Evolutionary conservation across 1,140 invertebrate genomes (phyloP).

Genomic region (Nylanderia fulva): DNA sequence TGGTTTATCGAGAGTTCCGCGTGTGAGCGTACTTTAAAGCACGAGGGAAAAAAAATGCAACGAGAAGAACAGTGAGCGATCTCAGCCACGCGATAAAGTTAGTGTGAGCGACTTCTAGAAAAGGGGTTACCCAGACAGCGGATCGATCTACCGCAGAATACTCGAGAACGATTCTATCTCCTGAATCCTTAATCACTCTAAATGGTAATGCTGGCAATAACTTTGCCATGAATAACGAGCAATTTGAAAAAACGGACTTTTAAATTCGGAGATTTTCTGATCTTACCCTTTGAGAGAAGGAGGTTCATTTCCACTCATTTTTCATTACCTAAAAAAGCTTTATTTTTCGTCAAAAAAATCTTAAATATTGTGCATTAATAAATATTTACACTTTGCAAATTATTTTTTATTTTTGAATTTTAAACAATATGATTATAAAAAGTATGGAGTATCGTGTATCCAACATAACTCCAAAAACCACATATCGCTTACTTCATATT

Average conservation of each 20-base stretch:
- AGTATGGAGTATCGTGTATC: background rate
- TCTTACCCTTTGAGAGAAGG: background rate
- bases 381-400: background rate
- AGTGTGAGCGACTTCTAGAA: conserved; percentile 49
- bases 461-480: background rate
- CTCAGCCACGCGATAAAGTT: conserved; percentile 60
- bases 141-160: conserved; percentile 66
- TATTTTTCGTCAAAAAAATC: background rate
- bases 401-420: background rate
- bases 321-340: conserved; percentile 9
- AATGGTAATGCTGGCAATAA: conserved; percentile 73
- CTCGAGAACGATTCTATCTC: conserved; percentile 68
- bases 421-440: background rate
- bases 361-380: background rate
- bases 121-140: conserved; percentile 50
- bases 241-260: conserved; percentile 64
- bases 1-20: conserved; percentile 54
- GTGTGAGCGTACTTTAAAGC: conserved; percentile 44
- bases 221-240: conserved; percentile 65
- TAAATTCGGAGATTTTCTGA: conserved; percentile 62
- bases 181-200: conserved; percentile 71
- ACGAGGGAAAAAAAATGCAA: conserved; percentile 15
- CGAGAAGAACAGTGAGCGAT: conserved; percentile 57
- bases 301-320: conserved; percentile 33
- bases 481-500: background rate